Evolutionary conservation across 2,888 invertebrate species (phyloP), one percentile per base, ranked within the genome.

Genomic region (Lasioglossum pauxillum): DNA sequence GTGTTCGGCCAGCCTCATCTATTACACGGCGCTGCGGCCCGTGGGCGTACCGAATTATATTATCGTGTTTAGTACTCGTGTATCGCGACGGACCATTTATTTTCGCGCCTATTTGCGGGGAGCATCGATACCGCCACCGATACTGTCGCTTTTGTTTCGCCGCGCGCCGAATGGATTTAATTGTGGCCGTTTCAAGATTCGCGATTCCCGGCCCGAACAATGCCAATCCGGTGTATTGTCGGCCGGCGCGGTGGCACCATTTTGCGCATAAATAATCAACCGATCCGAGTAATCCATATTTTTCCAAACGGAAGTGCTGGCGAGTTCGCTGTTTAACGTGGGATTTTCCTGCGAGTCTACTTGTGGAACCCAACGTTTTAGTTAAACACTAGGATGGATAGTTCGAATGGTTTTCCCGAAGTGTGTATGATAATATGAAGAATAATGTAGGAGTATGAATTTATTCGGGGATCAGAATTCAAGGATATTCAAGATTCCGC

Each of bases 131-230:
- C 64, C 16, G 31, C 16, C 16, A 27, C 14, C 64, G 64, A 31
- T 31, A 31, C 64, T 31, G 64, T 64, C 64, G 64, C 64, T 64
- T 64, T 64, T 64, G 64, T 64, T 19, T 16, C 16, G 27, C 27
- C 60, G 64, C 44, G 64, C 44, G 64, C 2, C 64, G 64, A 60
- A 60, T 27, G 64, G 31, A 64, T 64, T 64, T 35, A 35, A 64
- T 64, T 64, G 64, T 64, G 31, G 64, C 64, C 64, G 72, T 64
- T 64, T 64, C 64, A 64, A 64, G 64, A 64, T 31, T 64, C 64
- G 31, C 31, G 64, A 14, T 31, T 2, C 31, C 64, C 31, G 31
- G 31, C 31, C 64, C 57, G 64, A 64, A 64, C 64, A 64, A 64
- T 31, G 64, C 16, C 64, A 31, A 31, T 64, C 64, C 64, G 31